Percentiles rank a stretch among this genome's conserved stretches.
phyloP scores from a whole-genome alignment of 1,140 invertebrate genomes.

The Leucophenga varia region DNA sequence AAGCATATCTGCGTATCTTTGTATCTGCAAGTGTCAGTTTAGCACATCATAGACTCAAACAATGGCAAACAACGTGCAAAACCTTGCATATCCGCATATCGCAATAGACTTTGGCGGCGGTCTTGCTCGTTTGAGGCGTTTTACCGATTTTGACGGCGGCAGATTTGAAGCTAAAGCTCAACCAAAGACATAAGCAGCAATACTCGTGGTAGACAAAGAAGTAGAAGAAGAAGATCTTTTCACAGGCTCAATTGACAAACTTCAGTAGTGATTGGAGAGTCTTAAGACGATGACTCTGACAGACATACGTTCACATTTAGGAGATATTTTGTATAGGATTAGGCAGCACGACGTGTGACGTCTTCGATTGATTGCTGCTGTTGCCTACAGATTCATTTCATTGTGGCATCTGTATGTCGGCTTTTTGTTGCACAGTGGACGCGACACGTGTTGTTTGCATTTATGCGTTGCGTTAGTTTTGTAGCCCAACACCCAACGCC shows the following conservation, averaged over 20 bases:
- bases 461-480: too few relatives aligned
- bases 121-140: constrained; percentile 37
- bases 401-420: too few relatives aligned
- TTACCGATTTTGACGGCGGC: constrained; percentile 48
- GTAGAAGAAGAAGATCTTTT: too few relatives aligned
- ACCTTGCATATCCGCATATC: too few relatives aligned
- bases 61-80: constrained; percentile 23
- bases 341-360: constrained; percentile 7
- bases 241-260: too few relatives aligned
- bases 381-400: too few relatives aligned
- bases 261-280: constrained; percentile 2
- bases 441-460: too few relatives aligned
- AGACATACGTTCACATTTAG: constrained; percentile 45
- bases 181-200: too few relatives aligned
- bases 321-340: constrained; percentile 49
- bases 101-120: constrained; percentile 16
- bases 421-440: too few relatives aligned
- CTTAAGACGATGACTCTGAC: constrained; percentile 16
- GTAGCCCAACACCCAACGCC: too few relatives aligned
- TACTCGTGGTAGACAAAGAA: too few relatives aligned
- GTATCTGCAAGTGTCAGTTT: constrained; percentile 48
- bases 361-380: too few relatives aligned
- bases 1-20: not conserved
- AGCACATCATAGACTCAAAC: constrained; percentile 48
- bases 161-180: constrained; percentile 30